Evolutionary conservation across 2,113 vertebrate genomes (phyloP).

Genomic region (Hydrochoerus hydrochaeris): DNA sequence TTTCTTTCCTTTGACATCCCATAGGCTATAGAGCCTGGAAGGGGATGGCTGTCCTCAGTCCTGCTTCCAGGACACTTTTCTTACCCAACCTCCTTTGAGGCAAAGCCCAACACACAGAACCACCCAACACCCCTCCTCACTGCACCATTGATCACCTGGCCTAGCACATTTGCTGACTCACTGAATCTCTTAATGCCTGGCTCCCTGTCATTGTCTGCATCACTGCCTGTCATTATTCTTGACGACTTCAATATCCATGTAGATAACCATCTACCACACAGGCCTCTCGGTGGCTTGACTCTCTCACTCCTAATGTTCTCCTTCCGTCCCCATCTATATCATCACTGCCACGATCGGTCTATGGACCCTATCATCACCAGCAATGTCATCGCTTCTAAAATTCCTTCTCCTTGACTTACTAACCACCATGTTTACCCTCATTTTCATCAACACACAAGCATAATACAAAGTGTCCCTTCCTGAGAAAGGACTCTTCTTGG

Average conservation of each 20-base stretch:
- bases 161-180: not conserved
- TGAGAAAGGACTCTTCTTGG: not conserved
- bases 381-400: not conserved
- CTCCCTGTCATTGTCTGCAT: not conserved
- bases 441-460: not conserved
- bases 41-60: not conserved
- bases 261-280: not conserved
- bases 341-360: not conserved
- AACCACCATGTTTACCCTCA: not conserved
- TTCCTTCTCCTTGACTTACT: not conserved
- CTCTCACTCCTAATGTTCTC: not conserved
- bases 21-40: too few species aligned
- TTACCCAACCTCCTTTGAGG: not conserved
- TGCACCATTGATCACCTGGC: not conserved
- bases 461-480: not conserved
- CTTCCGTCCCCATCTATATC: not conserved
- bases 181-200: not conserved
- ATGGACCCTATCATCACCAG: not conserved
- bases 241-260: not conserved
- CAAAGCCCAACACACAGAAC: accelerated
- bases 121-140: not conserved
- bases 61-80: not conserved
- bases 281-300: not conserved
- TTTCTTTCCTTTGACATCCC: not conserved
- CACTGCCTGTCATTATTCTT: not conserved